These are phyloP conservation scores for Cheilosia vernalis DNA, from an alignment of 2,888 invertebrate genomes.

Conservation along the genomic window DNA sequence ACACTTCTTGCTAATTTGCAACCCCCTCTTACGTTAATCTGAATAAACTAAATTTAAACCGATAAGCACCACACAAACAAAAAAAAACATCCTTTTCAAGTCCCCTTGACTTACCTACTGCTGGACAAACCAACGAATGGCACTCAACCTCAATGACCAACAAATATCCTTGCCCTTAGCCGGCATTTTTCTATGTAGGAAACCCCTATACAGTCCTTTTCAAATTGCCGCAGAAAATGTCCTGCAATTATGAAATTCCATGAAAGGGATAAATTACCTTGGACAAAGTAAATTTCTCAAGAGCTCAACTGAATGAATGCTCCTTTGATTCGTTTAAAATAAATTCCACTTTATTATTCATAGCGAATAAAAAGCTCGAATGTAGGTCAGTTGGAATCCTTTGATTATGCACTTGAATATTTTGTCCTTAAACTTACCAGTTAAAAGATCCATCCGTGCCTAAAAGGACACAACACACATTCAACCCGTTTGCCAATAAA, in stretches of 20 bases:
- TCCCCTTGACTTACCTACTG: no score
- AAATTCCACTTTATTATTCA: constrained; percentile 27
- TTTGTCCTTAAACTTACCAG: constrained; percentile 28
- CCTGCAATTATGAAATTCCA: constrained; percentile 8
- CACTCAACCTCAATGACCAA: not conserved
- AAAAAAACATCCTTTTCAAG: no score
- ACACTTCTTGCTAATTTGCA: no score
- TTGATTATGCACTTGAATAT: constrained; percentile 43
- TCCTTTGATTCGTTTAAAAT: constrained; percentile 49
- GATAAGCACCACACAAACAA: no score
- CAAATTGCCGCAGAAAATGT: not conserved
- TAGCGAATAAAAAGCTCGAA: constrained; percentile 28
- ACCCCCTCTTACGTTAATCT: no score
- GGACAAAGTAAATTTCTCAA: constrained; percentile 47
- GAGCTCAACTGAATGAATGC: constrained; percentile 44
- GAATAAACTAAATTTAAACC: no score
- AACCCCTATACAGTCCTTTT: not conserved
- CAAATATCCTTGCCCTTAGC: not conserved
- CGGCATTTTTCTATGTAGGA: not conserved
- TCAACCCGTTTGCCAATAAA: constrained; percentile 12
- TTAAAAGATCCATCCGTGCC: constrained; percentile 4
- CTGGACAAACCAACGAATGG: no score
- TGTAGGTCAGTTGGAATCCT: constrained; percentile 65
- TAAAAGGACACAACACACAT: constrained; percentile 24
- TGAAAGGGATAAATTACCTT: constrained; percentile 29